Base-by-base conservation (phyloP, 1,140 invertebrate species). In the Branchinecta lindahli region DNA sequence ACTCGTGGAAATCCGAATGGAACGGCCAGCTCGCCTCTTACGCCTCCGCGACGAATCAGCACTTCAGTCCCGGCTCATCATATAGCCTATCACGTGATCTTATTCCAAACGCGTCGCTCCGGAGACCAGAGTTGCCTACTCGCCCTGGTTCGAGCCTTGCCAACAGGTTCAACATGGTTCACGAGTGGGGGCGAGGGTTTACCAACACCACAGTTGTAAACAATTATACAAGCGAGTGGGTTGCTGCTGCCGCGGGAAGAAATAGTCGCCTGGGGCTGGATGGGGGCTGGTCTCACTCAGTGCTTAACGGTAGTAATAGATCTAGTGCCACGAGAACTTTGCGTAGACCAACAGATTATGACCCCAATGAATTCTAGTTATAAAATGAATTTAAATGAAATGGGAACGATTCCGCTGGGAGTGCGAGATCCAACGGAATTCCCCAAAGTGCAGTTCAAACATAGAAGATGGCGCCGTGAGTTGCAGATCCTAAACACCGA, bases 1-100 rank as follows among this genome's bases (percentile, higher is more conserved):
- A 61, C 18, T 61, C 52, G 18, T 61, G 52, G 52, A 61, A 61
- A 61, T 61, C 52, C 12, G 52, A 61, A 61, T 61, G 52, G 52
- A 61, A 61, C 18, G 52, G 52, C 2, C 52, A 61, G 52, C 18
- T 61, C 12, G 52, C 52, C 12, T 61, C 52, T 15, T 61, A 61
- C 52, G 18, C 52, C 12, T 61, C 52, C 52, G 18, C 12, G 12
- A 12, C 12, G 18, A 15, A 12, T 15, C 12, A 61, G 12, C 52
- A 61, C 18, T 61, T 15, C 52, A 20, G 12, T 20, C 52, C 52
- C 1, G 52, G 52, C 12, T 61, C 52, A 61, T 61, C 52, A 3
- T 61, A 61, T 61, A 61, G 52, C 52, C 52, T 61, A 15, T 61
- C 52, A 12, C 52, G 52, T 61, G 52, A 61, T 20, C 52, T 61